Evolutionary conservation across 2,888 invertebrate species (phyloP), one percentile per base, ranked within the genome.

Genomic region (Bombylius discolor): DNA sequence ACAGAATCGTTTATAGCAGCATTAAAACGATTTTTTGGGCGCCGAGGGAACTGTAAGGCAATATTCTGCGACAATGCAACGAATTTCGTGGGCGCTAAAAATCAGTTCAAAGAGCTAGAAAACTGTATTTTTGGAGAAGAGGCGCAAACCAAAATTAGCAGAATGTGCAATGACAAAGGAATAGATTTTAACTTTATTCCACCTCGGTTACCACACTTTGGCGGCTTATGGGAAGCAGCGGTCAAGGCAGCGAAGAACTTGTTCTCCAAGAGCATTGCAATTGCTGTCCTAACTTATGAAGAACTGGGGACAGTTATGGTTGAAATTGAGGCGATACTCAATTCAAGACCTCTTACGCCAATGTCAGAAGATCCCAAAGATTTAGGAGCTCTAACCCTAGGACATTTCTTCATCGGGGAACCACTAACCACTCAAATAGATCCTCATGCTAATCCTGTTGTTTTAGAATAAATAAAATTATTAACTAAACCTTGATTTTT

Each of bases 251-350:
- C 39, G 1, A 39, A 39, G 11, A 7, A 39, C 11, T 13, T 47
- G 14, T 14, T 53, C 7, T 31, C 34, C 7, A 46, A 48, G 9
- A 48, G 4, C 5, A 5, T 48, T 7, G 7, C 14, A 6, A 47
- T 36, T 14, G 14, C 52, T 12, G 56, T 50, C 9, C 53, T 67
- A 12, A 64, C 62, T 1, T 64, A 59, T 45, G 63, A 66, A 58
- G 64, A 68, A 55, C 58, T 66, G 33, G 36, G 55, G n/a, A 68
- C 65, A 5, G 14, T 65, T 1, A 13, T 62, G 1, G 51, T 56
- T 8, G 62, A 64, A 56, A 60, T 66, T 32, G 65, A 66, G 57
- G 64, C 64, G 1, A 56, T 61, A 14, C 49, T 66, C 1, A 66
- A 67, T 55, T 65, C 63, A 11, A 51, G 65, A 31, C 64, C 66